These are phyloP conservation scores for Macaca nemestrina DNA, from an alignment of 2,113 vertebrate species.

Conservation along the genomic window DNA sequence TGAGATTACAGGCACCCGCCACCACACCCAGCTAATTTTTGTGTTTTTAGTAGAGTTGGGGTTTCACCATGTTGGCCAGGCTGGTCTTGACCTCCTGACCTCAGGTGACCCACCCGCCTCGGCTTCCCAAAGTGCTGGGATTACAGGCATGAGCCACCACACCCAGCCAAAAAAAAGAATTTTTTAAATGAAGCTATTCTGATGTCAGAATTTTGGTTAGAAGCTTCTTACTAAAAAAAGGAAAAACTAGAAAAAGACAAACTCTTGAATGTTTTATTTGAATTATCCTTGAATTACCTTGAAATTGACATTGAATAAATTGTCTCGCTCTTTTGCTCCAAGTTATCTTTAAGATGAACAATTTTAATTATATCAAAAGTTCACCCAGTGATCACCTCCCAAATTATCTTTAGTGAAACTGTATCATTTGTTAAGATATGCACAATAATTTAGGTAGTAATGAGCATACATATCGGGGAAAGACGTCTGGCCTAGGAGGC, in stretches of 20 bases:
- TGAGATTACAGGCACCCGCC: no score
- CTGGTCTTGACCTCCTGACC: no score
- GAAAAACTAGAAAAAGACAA: not conserved
- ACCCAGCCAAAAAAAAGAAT: not conserved
- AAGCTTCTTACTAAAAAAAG: not conserved
- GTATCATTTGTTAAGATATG: not conserved
- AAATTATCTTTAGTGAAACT: not conserved
- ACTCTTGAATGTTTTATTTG: not conserved
- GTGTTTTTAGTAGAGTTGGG: no score
- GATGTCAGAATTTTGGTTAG: conserved; percentile 11
- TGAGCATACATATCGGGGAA: not conserved
- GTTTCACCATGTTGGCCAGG: no score
- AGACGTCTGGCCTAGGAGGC: not conserved
- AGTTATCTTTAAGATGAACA: not conserved
- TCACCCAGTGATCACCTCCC: not conserved
- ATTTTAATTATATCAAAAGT: not conserved
- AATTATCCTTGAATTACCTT: not conserved
- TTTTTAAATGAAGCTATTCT: not conserved
- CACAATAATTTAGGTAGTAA: not conserved
- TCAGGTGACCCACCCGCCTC: no score
- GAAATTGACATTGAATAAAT: not conserved
- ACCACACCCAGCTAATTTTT: no score
- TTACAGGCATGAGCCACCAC: no score
- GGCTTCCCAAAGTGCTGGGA: no score
- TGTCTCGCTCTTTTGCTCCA: not conserved